Evolutionary conservation across 2,113 vertebrate species (phyloP).

Genomic region (Mus spicilegus): DNA sequence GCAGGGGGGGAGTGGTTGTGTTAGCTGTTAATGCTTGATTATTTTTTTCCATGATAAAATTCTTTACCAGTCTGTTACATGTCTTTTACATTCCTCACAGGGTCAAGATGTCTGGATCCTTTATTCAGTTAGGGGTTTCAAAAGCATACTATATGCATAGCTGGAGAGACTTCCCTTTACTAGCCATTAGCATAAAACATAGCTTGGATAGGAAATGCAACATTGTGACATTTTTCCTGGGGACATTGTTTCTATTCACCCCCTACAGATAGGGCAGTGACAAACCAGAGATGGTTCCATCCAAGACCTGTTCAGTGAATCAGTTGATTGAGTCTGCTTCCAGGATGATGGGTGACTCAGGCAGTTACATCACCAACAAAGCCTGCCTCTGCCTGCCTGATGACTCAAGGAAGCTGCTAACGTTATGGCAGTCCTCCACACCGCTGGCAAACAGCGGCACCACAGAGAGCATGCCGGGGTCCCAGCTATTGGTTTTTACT

Average conservation of each 20-base stretch:
- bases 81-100: background rate
- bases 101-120: slow-evolving; percentile 12
- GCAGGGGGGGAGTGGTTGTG: background rate
- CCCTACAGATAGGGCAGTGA: background rate
- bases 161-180: background rate
- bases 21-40: background rate
- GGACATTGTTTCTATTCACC: background rate
- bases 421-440: background rate
- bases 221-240: background rate
- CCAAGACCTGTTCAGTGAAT: background rate
- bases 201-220: background rate
- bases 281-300: background rate
- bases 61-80: slow-evolving; percentile 10
- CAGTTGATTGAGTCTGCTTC: background rate
- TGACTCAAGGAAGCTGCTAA: background rate
- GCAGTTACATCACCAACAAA: background rate
- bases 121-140: slow-evolving; percentile 29
- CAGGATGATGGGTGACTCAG: background rate
- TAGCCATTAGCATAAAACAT: slow-evolving; percentile 22
- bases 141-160: background rate
- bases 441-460: background rate
- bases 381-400: background rate
- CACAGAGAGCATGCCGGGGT: background rate
- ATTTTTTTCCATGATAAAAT: slow-evolving; percentile 1
- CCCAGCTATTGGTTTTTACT: background rate